phyloP scores from a whole-genome alignment of 1,140 invertebrate species.

The Scaptomyza montana region DNA sequence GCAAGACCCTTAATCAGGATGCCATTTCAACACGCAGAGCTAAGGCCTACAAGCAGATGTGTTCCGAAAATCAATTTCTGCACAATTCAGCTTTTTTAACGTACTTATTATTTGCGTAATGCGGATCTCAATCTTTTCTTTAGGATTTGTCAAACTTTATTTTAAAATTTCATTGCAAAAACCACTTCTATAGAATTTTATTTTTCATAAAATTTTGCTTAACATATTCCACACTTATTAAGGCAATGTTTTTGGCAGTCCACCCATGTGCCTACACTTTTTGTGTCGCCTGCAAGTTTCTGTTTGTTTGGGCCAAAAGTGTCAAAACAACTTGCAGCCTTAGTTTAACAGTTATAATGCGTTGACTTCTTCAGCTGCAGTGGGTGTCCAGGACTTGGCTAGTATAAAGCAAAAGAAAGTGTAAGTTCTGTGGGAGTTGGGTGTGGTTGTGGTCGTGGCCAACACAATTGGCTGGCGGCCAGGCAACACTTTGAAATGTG shows the following conservation, averaged over 20 bases:
- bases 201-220: background rate
- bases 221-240: background rate
- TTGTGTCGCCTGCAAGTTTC: conserved; percentile 46
- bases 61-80: background rate
- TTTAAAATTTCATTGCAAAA: no score
- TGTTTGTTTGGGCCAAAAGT: conserved; percentile 60
- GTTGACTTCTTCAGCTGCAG: conserved; percentile 2
- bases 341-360: conserved; percentile 16
- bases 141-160: no score
- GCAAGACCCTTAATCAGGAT: conserved; percentile 42
- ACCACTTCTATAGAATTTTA: no score
- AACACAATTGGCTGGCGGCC: conserved; percentile 31
- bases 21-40: conserved; percentile 12
- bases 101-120: no score
- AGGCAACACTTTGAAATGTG: conserved; percentile 4
- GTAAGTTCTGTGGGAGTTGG: conserved; percentile 59
- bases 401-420: conserved; percentile 48
- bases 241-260: background rate
- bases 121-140: no score
- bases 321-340: conserved; percentile 74
- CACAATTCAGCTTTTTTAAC: background rate
- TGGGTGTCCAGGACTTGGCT: conserved; percentile 13
- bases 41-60: background rate
- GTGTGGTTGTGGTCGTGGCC: background rate
- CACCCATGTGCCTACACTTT: conserved; percentile 26